Percentiles rank a stretch among this genome's conserved stretches.
phyloP scores from a whole-genome alignment of 2,888 invertebrate species.

The Oxytorus armatus region DNA sequence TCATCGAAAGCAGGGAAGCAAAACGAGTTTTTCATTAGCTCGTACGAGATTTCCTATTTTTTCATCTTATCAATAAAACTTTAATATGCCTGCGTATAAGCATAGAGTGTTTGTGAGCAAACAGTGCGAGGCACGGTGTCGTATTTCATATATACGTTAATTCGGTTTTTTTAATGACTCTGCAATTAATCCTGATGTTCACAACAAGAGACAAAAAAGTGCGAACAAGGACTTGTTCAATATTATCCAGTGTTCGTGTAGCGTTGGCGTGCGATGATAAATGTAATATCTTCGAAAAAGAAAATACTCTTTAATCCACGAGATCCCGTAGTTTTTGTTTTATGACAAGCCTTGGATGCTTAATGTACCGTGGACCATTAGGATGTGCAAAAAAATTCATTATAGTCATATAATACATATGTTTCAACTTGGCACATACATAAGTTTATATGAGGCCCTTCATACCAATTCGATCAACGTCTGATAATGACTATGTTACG shows the following conservation, averaged over 20 bases:
- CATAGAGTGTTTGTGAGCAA: too few relatives aligned
- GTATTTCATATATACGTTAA: conserved; percentile 17
- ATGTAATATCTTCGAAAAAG: conserved; percentile 5
- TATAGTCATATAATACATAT: background rate
- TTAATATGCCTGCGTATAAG: too few relatives aligned
- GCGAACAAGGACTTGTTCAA: background rate
- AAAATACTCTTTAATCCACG: conserved; percentile 8
- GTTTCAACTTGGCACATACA: background rate
- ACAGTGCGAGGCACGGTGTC: too few relatives aligned
- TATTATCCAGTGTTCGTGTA: background rate
- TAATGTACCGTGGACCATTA: conserved; percentile 25
- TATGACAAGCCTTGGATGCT: background rate
- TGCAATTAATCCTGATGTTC: background rate
- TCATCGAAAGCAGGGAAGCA: too few relatives aligned
- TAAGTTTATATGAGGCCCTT: background rate
- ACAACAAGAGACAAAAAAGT: background rate
- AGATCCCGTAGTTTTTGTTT: background rate
- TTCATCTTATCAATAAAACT: too few relatives aligned
- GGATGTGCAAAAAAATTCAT: conserved; percentile 5
- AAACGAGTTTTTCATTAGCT: too few relatives aligned
- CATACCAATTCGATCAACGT: background rate
- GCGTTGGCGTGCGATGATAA: conserved; percentile 40
- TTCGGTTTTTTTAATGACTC: conserved; percentile 13
- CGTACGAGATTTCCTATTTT: too few relatives aligned
- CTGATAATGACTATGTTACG: background rate